A percentile compares a stretch with the other conserved stretches of the same genome.
These are phyloP conservation scores for Paraplagusia blochii DNA, from an alignment of 2,113 vertebrate genomes.

Conservation along the genomic window DNA sequence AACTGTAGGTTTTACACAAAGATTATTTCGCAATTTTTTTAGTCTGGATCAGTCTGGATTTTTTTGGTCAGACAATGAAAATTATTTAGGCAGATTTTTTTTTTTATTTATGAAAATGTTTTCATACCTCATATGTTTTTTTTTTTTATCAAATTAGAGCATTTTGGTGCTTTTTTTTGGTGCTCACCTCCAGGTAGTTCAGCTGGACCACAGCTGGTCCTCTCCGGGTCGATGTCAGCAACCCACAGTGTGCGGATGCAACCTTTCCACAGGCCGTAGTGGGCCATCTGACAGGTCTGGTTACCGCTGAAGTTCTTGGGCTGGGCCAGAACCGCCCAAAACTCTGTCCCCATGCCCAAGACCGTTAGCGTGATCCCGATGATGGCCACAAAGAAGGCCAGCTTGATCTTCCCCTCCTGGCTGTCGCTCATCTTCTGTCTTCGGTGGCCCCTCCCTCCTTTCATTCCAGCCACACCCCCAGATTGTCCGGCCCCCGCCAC, in stretches of 20 bases:
- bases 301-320: constrained; percentile 77
- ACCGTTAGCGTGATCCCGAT: constrained; percentile 82
- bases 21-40: no score
- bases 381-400: constrained; percentile 78
- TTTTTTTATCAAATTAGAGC: no score
- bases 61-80: no score
- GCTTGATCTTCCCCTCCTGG: constrained; percentile 83
- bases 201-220: constrained; percentile 82
- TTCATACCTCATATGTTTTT: no score
- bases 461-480: constrained; percentile 47
- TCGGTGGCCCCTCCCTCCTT: constrained; percentile 46
- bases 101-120: no score
- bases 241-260: constrained; percentile 83
- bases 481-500: constrained; percentile 55
- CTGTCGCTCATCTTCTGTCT: constrained; percentile 80
- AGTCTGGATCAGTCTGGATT: no score
- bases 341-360: constrained; percentile 87
- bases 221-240: constrained; percentile 77
- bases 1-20: no score
- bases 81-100: no score
- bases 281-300: constrained; percentile 80
- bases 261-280: constrained; percentile 88
- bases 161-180: no score
- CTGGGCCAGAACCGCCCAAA: constrained; percentile 87
- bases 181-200: constrained; percentile 88